Evolutionary conservation across 2,797 vertebrate species (phyloP).

Genomic region (Yasuhikotakia modesta): DNA sequence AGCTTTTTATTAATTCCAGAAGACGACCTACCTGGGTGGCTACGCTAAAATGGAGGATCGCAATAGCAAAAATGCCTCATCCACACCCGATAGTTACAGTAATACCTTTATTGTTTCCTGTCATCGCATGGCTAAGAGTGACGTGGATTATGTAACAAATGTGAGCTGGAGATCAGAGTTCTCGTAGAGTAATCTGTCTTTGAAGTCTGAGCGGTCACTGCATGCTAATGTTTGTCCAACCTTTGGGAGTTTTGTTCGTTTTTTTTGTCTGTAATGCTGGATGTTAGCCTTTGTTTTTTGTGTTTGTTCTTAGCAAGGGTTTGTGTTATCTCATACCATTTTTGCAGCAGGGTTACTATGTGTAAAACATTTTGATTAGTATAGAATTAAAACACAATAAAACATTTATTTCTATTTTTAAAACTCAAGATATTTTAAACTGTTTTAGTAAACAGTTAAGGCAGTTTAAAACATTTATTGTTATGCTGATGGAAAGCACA

Average conservation of each 20-base stretch:
- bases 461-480: too few species aligned
- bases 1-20: constrained; percentile 58
- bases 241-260: background rate
- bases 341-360: too few species aligned
- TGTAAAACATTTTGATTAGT: too few species aligned
- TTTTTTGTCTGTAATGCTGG: background rate
- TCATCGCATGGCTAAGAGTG: constrained; percentile 20
- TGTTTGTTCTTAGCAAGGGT: too few species aligned
- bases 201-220: background rate
- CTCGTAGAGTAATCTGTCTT: constrained; percentile 3
- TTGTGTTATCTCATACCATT: too few species aligned
- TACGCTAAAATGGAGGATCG: constrained; percentile 7
- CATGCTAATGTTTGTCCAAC: constrained; percentile 21
- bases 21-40: constrained; percentile 17
- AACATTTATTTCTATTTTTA: too few species aligned
- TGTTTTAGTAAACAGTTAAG: too few species aligned
- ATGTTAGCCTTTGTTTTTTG: background rate
- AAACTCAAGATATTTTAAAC: too few species aligned
- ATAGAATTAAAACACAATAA: too few species aligned
- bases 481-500: too few species aligned
- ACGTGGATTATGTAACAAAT: constrained; percentile 25
- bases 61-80: constrained; percentile 7
- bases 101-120: constrained; percentile 20
- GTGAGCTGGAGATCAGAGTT: constrained; percentile 41
- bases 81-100: background rate